phyloP scores from a whole-genome alignment of 1,140 invertebrate genomes.

The Drosophila lacteicornis region DNA sequence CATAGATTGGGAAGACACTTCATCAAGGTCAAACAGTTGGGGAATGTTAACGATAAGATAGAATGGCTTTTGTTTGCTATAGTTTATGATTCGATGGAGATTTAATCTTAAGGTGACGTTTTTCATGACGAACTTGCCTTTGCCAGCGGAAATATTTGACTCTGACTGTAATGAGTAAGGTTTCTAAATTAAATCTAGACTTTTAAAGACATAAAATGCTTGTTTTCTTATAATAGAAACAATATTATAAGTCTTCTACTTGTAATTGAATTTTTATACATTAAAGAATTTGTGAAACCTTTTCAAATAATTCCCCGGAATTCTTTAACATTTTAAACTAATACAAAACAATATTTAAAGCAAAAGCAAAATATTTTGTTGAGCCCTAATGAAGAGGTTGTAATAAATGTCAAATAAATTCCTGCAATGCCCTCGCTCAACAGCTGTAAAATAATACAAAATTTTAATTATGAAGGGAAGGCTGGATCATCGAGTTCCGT shows the following conservation, averaged over 20 bases:
- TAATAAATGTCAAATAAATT: constrained; percentile 36
- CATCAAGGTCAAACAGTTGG: constrained; percentile 32
- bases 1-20: constrained; percentile 22
- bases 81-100: background rate
- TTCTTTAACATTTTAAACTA: background rate
- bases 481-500: background rate
- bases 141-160: no score
- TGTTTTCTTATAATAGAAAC: background rate
- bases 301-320: background rate
- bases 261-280: no score
- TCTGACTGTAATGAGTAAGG: no score
- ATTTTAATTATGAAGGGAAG: constrained; percentile 1
- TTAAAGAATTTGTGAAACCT: background rate
- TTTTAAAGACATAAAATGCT: background rate
- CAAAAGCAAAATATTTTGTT: constrained; percentile 27
- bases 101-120: background rate
- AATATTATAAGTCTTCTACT: no score
- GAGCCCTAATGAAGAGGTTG: constrained; percentile 29
- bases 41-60: constrained; percentile 31
- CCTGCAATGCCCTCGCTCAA: background rate
- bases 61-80: background rate
- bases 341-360: background rate
- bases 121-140: background rate
- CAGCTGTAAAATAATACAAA: constrained; percentile 33
- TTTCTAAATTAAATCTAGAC: rapidly evolving